Evolutionary conservation across 2,113 vertebrate species (phyloP), one percentile per base, ranked within the genome.

Genomic region (Myocastor coypus): DNA sequence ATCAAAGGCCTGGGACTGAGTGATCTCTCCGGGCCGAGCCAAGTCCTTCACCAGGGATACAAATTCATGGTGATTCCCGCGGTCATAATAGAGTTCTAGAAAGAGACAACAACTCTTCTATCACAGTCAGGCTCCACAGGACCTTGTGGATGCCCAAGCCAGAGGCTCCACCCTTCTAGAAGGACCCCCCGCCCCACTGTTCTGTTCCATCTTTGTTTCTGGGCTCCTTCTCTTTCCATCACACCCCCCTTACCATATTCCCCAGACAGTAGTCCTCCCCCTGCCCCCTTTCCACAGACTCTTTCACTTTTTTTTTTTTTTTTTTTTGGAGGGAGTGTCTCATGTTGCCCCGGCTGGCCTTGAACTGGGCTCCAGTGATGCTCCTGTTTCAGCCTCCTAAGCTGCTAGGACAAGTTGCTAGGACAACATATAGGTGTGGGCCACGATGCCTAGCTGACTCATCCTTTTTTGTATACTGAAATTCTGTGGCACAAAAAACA

Each of bases 31-130:
- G 0, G 99, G 99, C 84, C 99, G 98, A 3, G 99, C 99, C 92
- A 99, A 98, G 97, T 99, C 99, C 97, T 99, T 99, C 96, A 99
- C 99, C 97, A 99, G 97, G 11, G 99, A 99, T 90, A 99, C 99
- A 14, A 99, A 99, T 97, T 99, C 99, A 7, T 99, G 99, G 96
- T 99, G 99, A 98, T 99, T 99, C 89, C 99, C 99, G 92, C 99
- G 98, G 98, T 99, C 99, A 7, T 99, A 99, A 98, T 99, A 99
- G 94, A 99, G 98, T 89, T 99, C 99, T 99, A 93, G 69, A 87
- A 89, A 98, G 68, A 96, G 37, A 95, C 86, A 91, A 55, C 10
- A 19, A 64, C 17, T 86, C 30, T 9, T 40, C 82, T 14, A 63
- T 83, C n/a, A 61, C 52, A 26, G 5, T 83, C 1, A 3, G 64